Conservation (phyloP, 2,888 invertebrate species). For the Tetheella fluctuosa region DNA sequence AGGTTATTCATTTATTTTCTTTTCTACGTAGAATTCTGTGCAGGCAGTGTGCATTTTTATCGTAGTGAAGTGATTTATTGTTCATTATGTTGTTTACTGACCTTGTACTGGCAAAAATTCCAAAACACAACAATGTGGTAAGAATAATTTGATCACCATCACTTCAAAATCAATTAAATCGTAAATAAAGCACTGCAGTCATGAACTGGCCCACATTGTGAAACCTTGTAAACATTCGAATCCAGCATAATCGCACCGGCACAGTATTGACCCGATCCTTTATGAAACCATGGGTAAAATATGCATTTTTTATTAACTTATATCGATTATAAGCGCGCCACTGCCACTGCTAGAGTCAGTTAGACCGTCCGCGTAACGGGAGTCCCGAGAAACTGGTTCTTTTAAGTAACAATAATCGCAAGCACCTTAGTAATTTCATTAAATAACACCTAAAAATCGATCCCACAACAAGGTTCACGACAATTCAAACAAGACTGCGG, state of each 20-base stretch:
- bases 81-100: slow-evolving; percentile 64
- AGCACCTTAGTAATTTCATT: slow-evolving; percentile 81
- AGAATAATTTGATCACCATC: slow-evolving; percentile 46
- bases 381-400: slow-evolving; percentile 56
- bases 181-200: slow-evolving; percentile 3
- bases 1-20: neutral
- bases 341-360: slow-evolving; percentile 35
- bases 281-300: slow-evolving; percentile 76
- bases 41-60: neutral
- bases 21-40: no score
- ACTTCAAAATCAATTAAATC: slow-evolving; percentile 47
- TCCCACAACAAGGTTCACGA: slow-evolving; percentile 77
- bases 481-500: slow-evolving; percentile 77
- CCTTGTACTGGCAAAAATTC: slow-evolving; percentile 53
- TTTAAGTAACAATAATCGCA: slow-evolving; percentile 70
- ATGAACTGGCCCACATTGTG: slow-evolving; percentile 14
- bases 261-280: slow-evolving; percentile 64
- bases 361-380: slow-evolving; percentile 45
- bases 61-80: neutral
- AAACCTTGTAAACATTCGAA: slow-evolving; percentile 44
- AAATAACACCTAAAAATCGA: slow-evolving; percentile 83
- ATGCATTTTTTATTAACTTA: slow-evolving; percentile 82
- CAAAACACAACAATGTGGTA: slow-evolving; percentile 41
- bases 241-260: slow-evolving; percentile 52
- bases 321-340: slow-evolving; percentile 70